These are phyloP conservation scores for Cyprinus carpio DNA, from an alignment of 2,113 vertebrate species.

Conservation along the genomic window DNA sequence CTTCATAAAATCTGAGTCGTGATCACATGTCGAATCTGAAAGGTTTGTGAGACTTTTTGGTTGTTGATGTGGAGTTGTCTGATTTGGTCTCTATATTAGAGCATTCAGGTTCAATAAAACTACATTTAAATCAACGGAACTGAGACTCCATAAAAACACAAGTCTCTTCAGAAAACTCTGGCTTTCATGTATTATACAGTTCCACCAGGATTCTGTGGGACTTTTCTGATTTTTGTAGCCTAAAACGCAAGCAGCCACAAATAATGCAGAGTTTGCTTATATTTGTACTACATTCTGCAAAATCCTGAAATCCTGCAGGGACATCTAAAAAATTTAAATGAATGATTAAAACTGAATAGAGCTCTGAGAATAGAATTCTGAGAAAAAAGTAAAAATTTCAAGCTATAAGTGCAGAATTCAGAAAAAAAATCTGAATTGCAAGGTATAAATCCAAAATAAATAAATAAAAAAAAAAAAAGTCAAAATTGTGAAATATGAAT, in stretches of 20 bases:
- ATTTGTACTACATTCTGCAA: too few species aligned
- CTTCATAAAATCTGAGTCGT: background rate
- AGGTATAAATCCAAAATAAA: too few species aligned
- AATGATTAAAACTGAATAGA: too few species aligned
- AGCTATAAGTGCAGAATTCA: too few species aligned
- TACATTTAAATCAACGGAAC: background rate
- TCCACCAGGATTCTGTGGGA: background rate
- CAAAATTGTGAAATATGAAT: too few species aligned
- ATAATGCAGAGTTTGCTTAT: too few species aligned
- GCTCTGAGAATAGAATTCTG: too few species aligned
- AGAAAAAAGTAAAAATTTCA: too few species aligned
- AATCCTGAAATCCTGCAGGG: too few species aligned
- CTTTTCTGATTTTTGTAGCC: background rate
- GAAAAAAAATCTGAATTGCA: too few species aligned
- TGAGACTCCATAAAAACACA: background rate
- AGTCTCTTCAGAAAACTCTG: background rate
- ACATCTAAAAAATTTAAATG: too few species aligned
- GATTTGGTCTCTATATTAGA: background rate
- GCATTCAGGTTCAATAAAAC: background rate
- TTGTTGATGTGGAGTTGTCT: background rate
- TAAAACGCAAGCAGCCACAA: background rate
- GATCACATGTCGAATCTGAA: background rate
- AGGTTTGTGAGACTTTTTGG: background rate
- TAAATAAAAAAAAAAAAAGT: too few species aligned
- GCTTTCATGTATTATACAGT: background rate